A percentile compares a stretch with the other conserved stretches of the same genome.
These are phyloP conservation scores for Chrysotoxum bicinctum DNA, from an alignment of 2,888 invertebrate genomes.

Conservation along the genomic window DNA sequence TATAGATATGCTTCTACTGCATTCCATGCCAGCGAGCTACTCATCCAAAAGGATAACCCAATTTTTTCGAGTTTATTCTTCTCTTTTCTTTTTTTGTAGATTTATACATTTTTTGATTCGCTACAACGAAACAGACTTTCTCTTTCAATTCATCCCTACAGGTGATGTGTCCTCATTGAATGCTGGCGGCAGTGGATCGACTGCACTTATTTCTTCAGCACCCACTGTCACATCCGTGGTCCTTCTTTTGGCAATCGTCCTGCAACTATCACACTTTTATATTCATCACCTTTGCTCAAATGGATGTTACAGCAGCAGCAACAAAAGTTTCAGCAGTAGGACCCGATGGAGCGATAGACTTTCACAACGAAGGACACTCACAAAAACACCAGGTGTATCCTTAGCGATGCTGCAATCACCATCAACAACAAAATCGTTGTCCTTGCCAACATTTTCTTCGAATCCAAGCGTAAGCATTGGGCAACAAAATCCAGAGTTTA, in stretches of 20 bases:
- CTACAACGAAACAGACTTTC: slow-evolving; percentile 77
- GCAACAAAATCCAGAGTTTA: slow-evolving; percentile 37
- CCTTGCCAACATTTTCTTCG: slow-evolving; percentile 20
- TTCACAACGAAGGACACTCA: slow-evolving; percentile 49
- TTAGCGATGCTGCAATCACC: slow-evolving; percentile 33
- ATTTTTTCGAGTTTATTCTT: slow-evolving; percentile 37
- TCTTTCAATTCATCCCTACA: slow-evolving; percentile 79
- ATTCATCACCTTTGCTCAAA: slow-evolving; percentile 64
- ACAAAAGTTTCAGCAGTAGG: not conserved
- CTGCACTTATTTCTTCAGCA: slow-evolving; percentile 67
- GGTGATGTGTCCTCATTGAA: slow-evolving; percentile 76
- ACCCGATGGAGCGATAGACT: slow-evolving; percentile 45
- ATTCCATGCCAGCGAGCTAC: slow-evolving; percentile 21
- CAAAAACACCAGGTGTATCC: slow-evolving; percentile 45
- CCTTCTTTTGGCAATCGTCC: slow-evolving; percentile 53
- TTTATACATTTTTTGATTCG: slow-evolving; percentile 74
- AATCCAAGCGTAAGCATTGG: slow-evolving; percentile 39
- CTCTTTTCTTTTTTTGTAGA: not conserved
- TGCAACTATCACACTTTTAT: slow-evolving; percentile 68
- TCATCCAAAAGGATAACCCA: slow-evolving; percentile 61
- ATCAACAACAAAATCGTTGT: slow-evolving; percentile 18
- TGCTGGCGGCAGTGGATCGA: slow-evolving; percentile 73
- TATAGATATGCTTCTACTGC: not conserved
- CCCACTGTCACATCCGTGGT: slow-evolving; percentile 58
- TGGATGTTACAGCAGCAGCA: slow-evolving; percentile 1